Evolutionary conservation across 2,888 invertebrate species (phyloP).

Genomic region (Schrankia costaestrigalis): DNA sequence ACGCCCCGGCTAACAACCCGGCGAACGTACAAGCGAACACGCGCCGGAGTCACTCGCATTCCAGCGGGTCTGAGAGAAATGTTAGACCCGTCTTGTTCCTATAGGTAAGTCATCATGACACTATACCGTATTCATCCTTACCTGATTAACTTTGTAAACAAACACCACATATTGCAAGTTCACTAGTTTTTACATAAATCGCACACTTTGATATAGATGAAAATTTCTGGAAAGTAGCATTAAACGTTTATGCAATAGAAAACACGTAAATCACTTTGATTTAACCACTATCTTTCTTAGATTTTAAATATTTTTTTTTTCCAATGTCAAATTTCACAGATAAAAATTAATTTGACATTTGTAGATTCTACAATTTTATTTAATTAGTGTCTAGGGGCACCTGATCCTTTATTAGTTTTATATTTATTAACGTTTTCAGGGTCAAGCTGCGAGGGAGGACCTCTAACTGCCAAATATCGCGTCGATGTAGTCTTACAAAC

Average conservation of each 20-base stretch:
- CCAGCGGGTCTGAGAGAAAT: constrained; percentile 37
- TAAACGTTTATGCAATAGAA: too few species aligned
- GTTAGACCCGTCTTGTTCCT: constrained; percentile 69
- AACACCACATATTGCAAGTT: too few species aligned
- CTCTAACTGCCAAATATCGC: constrained; percentile 23
- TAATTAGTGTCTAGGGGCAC: not conserved
- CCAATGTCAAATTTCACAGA: too few species aligned
- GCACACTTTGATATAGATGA: too few species aligned
- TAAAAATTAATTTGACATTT: too few species aligned
- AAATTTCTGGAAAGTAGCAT: too few species aligned
- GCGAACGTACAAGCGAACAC: constrained; percentile 44
- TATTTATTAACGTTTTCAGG: constrained; percentile 11
- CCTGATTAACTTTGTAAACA: not conserved
- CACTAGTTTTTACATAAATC: too few species aligned
- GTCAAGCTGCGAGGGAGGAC: constrained; percentile 13
- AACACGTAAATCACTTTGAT: too few species aligned
- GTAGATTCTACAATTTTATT: too few species aligned
- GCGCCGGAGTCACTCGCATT: constrained; percentile 66
- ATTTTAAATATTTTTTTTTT: too few species aligned
- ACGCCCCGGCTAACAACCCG: constrained; percentile 63
- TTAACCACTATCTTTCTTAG: too few species aligned
- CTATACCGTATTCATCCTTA: not conserved
- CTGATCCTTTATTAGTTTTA: not conserved
- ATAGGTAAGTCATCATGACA: constrained; percentile 38
- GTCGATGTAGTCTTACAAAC: constrained; percentile 7